Evolutionary conservation across 2,797 vertebrate species (phyloP), one percentile per base, ranked within the genome.

Genomic region (Discoglossus pictus): DNA sequence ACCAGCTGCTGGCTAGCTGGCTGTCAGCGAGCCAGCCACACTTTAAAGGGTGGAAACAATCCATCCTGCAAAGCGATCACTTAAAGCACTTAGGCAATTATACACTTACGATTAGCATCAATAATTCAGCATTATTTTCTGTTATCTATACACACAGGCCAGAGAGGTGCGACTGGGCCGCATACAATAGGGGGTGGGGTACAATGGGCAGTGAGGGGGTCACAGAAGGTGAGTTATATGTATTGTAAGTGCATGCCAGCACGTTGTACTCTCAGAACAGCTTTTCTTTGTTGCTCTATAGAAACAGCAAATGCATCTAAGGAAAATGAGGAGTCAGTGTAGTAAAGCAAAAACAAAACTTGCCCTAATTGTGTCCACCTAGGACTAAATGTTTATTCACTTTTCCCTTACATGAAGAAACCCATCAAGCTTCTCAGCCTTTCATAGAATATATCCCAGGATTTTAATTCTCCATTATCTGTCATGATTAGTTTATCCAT

Each of bases 1-100:
- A 91, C 87, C 96, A 97, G 95, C 95, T 98, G 95, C 92, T 84
- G 88, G 87, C 73, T 56, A 84, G 79, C 83, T 77, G 81, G 91
- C 88, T 83, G 64, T 70, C 79, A 87, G 86, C 86, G 78, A 85
- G 75, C 79, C 84, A 90, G 86, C 84, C 84, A 83, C 90, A 81
- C 89, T 86, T 87, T 65, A 73, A 74, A 88, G 83, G 81, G 82
- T 86, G 88, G 84, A 89, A 90, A 88, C 90, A 88, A 89, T 88
- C 89, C 88, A 89, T 90, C 90, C 84, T 84, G 85, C 90, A 91
- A 92, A 89, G 91, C 84, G 88, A 89, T 91, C 90, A 89, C 93
- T 93, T 93, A 92, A 86, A 86, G 88, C 91, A 91, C 91, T 93
- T 93, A 91, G 90, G 92, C 88, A 91, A 92, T 93, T 88, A 91